Conservation (phyloP, 2,113 vertebrate species). For the Grammomys surdaster region DNA sequence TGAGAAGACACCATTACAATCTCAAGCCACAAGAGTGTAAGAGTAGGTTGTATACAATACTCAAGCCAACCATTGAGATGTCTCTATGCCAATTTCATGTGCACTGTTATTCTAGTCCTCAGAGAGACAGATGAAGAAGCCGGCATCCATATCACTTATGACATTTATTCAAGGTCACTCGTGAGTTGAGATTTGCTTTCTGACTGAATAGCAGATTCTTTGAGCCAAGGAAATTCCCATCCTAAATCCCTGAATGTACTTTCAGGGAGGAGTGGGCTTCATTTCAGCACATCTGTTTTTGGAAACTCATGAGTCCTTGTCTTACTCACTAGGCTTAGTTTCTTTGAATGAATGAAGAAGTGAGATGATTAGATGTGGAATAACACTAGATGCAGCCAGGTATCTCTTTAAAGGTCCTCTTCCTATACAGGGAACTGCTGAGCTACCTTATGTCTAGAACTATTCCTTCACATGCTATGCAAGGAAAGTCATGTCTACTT, state of each 20-base stretch:
- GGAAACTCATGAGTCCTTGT: neutral
- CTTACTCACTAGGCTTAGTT: neutral
- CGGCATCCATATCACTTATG: neutral
- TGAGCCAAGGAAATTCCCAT: neutral
- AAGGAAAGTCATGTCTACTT: neutral
- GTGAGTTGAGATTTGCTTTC: neutral
- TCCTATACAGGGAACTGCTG: too few species aligned
- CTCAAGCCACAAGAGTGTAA: neutral
- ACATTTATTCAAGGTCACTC: neutral
- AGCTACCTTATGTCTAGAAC: neutral
- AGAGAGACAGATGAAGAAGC: neutral
- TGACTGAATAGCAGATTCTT: neutral
- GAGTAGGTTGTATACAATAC: fast-evolving
- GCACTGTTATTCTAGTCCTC: neutral
- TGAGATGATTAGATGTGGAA: neutral
- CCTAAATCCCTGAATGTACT: neutral
- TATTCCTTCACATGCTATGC: neutral
- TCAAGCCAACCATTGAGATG: neutral
- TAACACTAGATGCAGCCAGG: neutral
- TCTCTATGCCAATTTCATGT: neutral
- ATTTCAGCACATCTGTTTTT: neutral
- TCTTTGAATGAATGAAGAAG: neutral
- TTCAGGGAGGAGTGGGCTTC: neutral
- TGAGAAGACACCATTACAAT: neutral
- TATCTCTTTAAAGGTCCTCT: neutral